Conservation (phyloP, 2,113 vertebrate species). For the Haliaeetus leucogaster region DNA sequence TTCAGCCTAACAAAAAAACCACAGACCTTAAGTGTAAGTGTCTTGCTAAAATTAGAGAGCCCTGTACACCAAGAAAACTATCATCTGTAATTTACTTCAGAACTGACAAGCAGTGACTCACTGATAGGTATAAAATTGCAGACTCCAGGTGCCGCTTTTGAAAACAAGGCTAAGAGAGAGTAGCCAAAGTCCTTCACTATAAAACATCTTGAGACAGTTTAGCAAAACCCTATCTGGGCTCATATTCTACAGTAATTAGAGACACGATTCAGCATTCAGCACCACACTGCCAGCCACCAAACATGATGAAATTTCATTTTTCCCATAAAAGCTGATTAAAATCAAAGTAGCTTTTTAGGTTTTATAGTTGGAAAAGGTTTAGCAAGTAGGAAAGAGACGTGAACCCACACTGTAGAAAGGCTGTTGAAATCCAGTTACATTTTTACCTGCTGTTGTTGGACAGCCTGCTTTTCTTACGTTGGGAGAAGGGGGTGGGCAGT, state of each 20-base stretch:
- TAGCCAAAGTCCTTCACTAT: not conserved
- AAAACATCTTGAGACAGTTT: not conserved
- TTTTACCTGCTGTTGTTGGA: not conserved
- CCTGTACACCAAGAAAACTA: not conserved
- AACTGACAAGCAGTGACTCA: not conserved
- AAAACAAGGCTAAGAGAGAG: not conserved
- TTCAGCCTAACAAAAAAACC: not conserved
- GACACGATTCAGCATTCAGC: not conserved
- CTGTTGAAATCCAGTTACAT: not conserved
- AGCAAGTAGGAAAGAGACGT: not conserved
- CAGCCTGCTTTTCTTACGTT: not conserved
- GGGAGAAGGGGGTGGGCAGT: not conserved
- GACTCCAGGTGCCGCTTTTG: not conserved
- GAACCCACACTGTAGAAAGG: not conserved
- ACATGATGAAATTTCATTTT: not conserved
- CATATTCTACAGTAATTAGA: not conserved
- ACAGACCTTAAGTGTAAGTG: not conserved
- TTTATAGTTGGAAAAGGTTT: not conserved
- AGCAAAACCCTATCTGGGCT: not conserved
- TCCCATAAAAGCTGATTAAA: not conserved
- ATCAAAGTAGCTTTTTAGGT: not conserved
- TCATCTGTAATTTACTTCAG: not conserved
- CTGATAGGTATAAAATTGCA: not conserved
- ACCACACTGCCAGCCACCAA: not conserved
- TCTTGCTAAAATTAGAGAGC: not conserved